These are phyloP conservation scores for Pristiophorus japonicus DNA, from an alignment of 2,113 vertebrate genomes.

Conservation along the genomic window DNA sequence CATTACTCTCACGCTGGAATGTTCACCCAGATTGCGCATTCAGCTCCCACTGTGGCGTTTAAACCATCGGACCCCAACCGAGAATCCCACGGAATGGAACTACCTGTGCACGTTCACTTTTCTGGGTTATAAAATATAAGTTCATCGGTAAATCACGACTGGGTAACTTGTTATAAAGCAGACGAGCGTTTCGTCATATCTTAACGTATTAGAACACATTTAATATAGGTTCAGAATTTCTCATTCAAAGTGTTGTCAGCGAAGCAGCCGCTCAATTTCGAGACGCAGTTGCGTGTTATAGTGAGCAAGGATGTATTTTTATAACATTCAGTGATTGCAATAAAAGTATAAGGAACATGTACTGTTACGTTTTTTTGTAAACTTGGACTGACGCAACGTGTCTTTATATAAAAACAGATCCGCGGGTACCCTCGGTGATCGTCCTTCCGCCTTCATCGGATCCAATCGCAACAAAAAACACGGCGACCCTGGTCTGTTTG, in stretches of 20 bases:
- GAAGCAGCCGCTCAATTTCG: neutral
- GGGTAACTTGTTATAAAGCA: neutral
- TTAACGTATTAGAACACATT: neutral
- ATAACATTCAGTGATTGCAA: neutral
- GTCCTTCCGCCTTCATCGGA: constrained; percentile 14
- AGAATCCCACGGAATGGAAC: neutral
- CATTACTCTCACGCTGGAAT: neutral
- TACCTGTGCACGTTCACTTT: neutral
- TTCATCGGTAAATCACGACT: neutral
- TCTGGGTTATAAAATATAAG: neutral
- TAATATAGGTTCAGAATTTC: neutral
- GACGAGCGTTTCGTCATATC: neutral
- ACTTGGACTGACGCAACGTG: too few relatives aligned
- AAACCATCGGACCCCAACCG: neutral
- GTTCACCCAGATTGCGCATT: neutral
- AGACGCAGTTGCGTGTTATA: neutral
- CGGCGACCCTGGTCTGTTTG: constrained; percentile 30
- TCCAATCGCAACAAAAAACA: neutral
- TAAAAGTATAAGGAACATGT: neutral
- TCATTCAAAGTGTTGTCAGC: neutral
- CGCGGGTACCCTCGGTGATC: neutral
- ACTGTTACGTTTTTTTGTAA: too few relatives aligned
- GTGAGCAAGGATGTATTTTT: neutral
- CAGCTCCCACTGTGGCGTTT: neutral
- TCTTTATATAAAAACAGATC: neutral